These are phyloP conservation scores for Drosophila kepulauana DNA, from an alignment of 1,140 invertebrate species.

Conservation along the genomic window DNA sequence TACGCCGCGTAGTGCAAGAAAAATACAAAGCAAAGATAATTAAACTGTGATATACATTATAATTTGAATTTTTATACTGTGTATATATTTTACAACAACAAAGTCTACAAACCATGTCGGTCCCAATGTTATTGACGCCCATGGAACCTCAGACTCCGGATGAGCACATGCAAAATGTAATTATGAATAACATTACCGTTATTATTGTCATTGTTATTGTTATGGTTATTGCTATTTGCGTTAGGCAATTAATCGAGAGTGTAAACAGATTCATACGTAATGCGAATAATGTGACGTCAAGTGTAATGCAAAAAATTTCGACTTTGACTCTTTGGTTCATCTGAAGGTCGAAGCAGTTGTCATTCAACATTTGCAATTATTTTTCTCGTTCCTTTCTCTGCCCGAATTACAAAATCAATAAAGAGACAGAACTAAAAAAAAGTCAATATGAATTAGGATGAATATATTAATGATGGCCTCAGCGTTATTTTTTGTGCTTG, in stretches of 20 bases:
- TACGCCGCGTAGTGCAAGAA: slow-evolving; percentile 68
- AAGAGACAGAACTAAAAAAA: neutral
- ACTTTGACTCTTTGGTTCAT: slow-evolving; percentile 61
- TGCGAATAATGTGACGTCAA: slow-evolving; percentile 24
- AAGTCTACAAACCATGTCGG: slow-evolving; percentile 54
- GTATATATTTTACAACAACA: slow-evolving; percentile 2
- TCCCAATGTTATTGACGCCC: slow-evolving; percentile 68
- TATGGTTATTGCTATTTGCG: slow-evolving; percentile 3
- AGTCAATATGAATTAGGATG: slow-evolving; percentile 2
- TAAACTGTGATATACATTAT: slow-evolving; percentile 65
- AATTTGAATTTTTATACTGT: slow-evolving; percentile 49
- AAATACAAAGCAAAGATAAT: slow-evolving; percentile 37
- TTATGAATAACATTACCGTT: slow-evolving; percentile 34
- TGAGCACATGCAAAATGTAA: slow-evolving; percentile 78
- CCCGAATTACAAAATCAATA: slow-evolving; percentile 30
- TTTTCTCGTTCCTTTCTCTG: slow-evolving; percentile 1
- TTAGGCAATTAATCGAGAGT: neutral
- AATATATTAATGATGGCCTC: neutral
- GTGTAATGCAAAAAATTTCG: slow-evolving; percentile 21
- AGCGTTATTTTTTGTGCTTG: neutral
- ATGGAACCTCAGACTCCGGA: slow-evolving; percentile 62
- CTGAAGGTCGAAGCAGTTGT: slow-evolving; percentile 63
- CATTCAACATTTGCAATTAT: slow-evolving; percentile 47
- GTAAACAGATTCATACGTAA: neutral
- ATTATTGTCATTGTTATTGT: neutral